phyloP scores from a whole-genome alignment of 2,888 invertebrate genomes.

The Clostera curtula region DNA sequence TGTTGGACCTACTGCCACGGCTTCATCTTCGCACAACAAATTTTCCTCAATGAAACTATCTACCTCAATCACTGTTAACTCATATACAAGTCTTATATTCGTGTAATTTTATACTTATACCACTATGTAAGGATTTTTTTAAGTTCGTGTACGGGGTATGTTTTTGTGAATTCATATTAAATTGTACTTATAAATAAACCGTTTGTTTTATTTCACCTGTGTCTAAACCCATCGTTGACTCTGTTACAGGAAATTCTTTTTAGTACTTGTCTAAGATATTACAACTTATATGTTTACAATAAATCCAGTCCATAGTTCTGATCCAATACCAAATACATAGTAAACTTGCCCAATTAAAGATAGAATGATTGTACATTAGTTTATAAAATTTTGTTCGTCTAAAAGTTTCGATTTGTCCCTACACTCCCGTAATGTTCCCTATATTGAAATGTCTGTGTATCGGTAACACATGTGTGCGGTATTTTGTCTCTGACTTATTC shows the following conservation, averaged over 20 bases:
- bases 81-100: slow-evolving; percentile 55
- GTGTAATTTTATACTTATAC: slow-evolving; percentile 69
- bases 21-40: slow-evolving; percentile 29
- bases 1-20: slow-evolving; percentile 53
- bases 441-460: slow-evolving; percentile 2
- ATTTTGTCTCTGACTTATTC: slow-evolving; percentile 36
- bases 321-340: too few relatives aligned
- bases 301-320: too few relatives aligned
- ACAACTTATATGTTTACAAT: too few relatives aligned
- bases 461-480: slow-evolving; percentile 3
- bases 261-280: too few relatives aligned
- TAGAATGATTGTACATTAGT: too few relatives aligned
- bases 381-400: too few relatives aligned
- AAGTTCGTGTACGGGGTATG: slow-evolving; percentile 69
- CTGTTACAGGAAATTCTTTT: too few relatives aligned
- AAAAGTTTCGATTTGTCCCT: too few relatives aligned
- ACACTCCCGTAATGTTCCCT: slow-evolving; percentile 9
- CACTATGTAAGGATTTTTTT: slow-evolving; percentile 60
- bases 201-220: slow-evolving; percentile 65
- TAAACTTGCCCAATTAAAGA: too few relatives aligned
- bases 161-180: slow-evolving; percentile 72
- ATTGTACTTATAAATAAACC: slow-evolving; percentile 72
- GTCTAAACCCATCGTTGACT: too few relatives aligned
- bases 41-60: slow-evolving; percentile 38
- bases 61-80: slow-evolving; percentile 63